Evolutionary conservation across 2,888 invertebrate genomes (phyloP), one percentile per base, ranked within the genome.

Genomic region (Allolobophora icterica): DNA sequence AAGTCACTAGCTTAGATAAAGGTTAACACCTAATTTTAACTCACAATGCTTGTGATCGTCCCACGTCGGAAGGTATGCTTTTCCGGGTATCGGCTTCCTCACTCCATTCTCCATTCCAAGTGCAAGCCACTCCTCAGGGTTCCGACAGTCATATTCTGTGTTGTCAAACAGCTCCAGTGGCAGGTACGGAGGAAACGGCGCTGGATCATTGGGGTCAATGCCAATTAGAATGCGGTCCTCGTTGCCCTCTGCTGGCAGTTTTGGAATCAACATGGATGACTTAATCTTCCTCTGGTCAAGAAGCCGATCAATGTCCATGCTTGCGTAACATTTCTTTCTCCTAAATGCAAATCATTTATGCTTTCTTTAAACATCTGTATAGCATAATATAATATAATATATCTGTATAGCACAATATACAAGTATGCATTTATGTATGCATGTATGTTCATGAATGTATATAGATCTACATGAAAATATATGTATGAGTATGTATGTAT

Each of bases 121-220:
- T 33, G 96, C 95, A 71, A 97, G 94, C 98, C 98, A 98, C 92
- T 97, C 97, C 38, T 96, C 96, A 0, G 97, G 96, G 0, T 97
- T 96, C 92, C 97, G 97, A 91, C 92, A 95, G 92, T 97, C 96
- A 94, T 95, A 96, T 92, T 96, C 96, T 89, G 96, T 96, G 94
- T 97, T 96, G 94, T 97, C 97, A 94, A 97, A 97, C 90, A 96
- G 95, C 93, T 97, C 96, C 15, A 97, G 94, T 0, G 97, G 96
- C 90, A 97, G 95, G 89, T 96, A 96, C 21, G 94, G 93, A 92
- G 96, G 94, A 92, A 95, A 95, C 4, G 95, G 95, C 24, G 95
- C 95, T 0, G 95, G 94, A 91, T 95, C 94, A 35, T 94, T 92
- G 4, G 93, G 93, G 91, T 94, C 94, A 83, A 93, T 92, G 91